Evolutionary conservation across 1,140 invertebrate species (phyloP), one percentile per base, ranked within the genome.

Genomic region (Solenopsis invicta): DNA sequence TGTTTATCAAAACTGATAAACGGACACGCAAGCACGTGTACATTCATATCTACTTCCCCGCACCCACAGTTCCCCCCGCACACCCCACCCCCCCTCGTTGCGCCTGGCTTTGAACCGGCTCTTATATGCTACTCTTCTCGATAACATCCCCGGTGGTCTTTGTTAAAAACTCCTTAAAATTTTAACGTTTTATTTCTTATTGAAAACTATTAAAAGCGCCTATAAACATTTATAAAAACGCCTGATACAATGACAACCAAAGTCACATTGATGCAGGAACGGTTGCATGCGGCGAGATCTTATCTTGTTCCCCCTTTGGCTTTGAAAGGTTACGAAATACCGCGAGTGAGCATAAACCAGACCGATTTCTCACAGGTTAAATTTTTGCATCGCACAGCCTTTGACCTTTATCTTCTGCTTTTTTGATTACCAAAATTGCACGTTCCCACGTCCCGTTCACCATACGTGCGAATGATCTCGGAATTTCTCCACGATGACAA

Each of bases 271-370:
- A 24, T 77, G 81, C 18, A 78, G 13, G 9, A 61, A 52, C 1
- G 72, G 67, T 13, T 59, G 37, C 16, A 13, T 21, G 12, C 69
- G 4, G 9, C 21, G 21, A 24, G 8, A 29, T 37, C 45, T 48
- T 50, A 76, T 85, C 48, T 21, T 56, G 21, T 24, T 4, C 5
- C 21, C 29, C 10, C 10, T 48, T 76, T 41, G 9, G n/a, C 59
- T 59, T 74, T n/a, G 4, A 62, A 72, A 81, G 71, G 75, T 89
- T 85, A 21, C 16, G 82, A 89, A 89, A 89, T 59, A 12, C 37
- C 8, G 48, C 21, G 37, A 34, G 56, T 13, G 24, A 45, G 77
- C 6, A 80, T 56, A 86, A 54, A 89, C 24, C 52, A 45, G 18
- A 67, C 54, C 45, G 48, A 12, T 37, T 80, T 89, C 76, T 82